Percentiles rank a stretch among this genome's conserved stretches.
These are phyloP conservation scores for Steinernema carpocapsae DNA, from an alignment of 2,888 invertebrate genomes.

Conservation along the genomic window DNA sequence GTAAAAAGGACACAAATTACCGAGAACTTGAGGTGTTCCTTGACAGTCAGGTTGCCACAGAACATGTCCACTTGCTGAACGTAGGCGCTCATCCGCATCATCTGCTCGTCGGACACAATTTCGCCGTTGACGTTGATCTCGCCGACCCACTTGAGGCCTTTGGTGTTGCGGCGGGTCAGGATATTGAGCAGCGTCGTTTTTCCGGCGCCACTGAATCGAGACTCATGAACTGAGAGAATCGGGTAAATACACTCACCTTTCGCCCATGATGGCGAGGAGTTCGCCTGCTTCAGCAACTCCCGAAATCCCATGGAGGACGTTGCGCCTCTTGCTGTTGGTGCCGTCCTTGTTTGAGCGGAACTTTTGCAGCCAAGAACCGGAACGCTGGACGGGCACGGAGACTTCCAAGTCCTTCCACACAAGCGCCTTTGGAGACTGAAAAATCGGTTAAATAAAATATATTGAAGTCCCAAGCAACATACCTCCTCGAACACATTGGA, in stretches of 20 bases:
- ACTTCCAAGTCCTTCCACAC: slow-evolving; percentile 50
- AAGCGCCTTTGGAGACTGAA: slow-evolving; percentile 35
- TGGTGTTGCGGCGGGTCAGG: slow-evolving; percentile 76
- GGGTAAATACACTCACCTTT: background rate
- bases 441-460: background rate
- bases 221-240: background rate
- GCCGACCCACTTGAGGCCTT: slow-evolving; percentile 42
- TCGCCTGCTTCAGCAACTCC: slow-evolving; percentile 58
- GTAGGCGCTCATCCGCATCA: slow-evolving; percentile 79
- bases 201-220: slow-evolving; percentile 79
- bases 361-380: too few relatives aligned
- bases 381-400: slow-evolving; percentile 42
- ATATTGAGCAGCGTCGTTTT: slow-evolving; percentile 87
- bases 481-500: background rate
- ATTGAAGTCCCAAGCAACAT: background rate
- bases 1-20: slow-evolving; percentile 67
- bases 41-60: slow-evolving; percentile 81
- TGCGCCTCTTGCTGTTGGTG: background rate
- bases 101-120: slow-evolving; percentile 57
- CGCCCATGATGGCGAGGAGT: slow-evolving; percentile 60
- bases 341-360: background rate
- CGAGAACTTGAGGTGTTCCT: slow-evolving; percentile 86
- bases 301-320: slow-evolving; percentile 39
- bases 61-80: slow-evolving; percentile 90
- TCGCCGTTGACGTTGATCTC: slow-evolving; percentile 53